phyloP scores from a whole-genome alignment of 2,797 vertebrate genomes.

The Characodon lateralis region DNA sequence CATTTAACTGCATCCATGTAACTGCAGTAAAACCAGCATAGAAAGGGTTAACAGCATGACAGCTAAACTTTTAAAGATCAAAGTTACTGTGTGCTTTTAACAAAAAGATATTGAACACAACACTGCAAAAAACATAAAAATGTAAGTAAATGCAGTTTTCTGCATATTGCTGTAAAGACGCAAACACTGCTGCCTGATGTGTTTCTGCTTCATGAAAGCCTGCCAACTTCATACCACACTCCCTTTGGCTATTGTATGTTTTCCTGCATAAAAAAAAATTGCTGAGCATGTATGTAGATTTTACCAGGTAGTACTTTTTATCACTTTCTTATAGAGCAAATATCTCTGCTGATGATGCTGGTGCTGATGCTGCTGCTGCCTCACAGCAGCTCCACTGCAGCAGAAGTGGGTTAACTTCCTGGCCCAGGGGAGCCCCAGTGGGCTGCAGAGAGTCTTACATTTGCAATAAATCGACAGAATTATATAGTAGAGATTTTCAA shows the following conservation, averaged over 20 bases:
- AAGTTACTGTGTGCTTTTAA: background rate
- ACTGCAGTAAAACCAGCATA: background rate
- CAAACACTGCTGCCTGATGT: slow-evolving; percentile 1
- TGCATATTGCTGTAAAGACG: slow-evolving; percentile 1
- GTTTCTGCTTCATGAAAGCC: slow-evolving; percentile 36
- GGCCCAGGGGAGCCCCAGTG: slow-evolving; percentile 34
- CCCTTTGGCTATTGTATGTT: slow-evolving; percentile 43
- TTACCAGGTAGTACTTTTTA: slow-evolving; percentile 29
- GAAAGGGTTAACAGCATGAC: background rate
- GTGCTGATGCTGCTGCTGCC: slow-evolving; percentile 21
- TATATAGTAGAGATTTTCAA: background rate
- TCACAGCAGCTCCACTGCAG: slow-evolving; percentile 58
- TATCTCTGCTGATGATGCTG: slow-evolving; percentile 16
- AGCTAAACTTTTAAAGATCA: background rate
- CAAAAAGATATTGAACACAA: background rate
- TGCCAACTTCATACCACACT: background rate
- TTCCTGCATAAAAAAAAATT: slow-evolving; percentile 39
- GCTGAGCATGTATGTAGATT: slow-evolving; percentile 43
- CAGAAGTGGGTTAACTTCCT: slow-evolving; percentile 46
- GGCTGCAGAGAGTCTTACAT: slow-evolving; percentile 22
- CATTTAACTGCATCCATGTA: background rate
- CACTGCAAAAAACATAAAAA: background rate
- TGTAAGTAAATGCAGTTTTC: background rate
- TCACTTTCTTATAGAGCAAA: slow-evolving; percentile 29
- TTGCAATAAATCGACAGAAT: slow-evolving; percentile 17